These are phyloP conservation scores for Pyrrhura leucotis DNA, from an alignment of 2,797 vertebrate genomes.

Conservation along the genomic window DNA sequence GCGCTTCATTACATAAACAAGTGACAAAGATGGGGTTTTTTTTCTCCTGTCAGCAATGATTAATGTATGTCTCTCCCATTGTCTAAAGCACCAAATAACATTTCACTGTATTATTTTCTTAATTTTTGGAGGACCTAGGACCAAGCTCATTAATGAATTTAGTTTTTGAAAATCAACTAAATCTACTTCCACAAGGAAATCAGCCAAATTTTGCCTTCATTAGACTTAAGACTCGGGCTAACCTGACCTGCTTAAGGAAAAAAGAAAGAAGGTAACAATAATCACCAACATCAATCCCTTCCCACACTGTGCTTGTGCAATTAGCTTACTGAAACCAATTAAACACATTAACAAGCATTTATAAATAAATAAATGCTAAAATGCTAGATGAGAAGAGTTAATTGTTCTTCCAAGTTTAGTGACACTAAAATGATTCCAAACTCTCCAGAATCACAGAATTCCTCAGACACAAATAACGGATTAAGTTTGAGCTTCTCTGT, in stretches of 20 bases:
- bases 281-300: conserved; percentile 24
- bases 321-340: conserved; percentile 50
- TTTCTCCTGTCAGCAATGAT: not conserved
- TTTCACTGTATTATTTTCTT: not conserved
- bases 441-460: not conserved
- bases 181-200: not conserved
- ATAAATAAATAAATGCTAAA: conserved; percentile 34
- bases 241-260: not conserved
- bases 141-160: conserved; percentile 1
- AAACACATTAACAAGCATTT: not conserved
- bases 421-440: not conserved
- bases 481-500: not conserved
- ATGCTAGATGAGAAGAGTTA: conserved; percentile 16
- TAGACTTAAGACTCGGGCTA: not conserved
- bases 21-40: not conserved
- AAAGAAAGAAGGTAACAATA: not conserved
- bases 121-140: not conserved
- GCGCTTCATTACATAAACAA: not conserved
- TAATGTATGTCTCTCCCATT: not conserved
- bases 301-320: not conserved
- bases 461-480: not conserved
- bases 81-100: not conserved
- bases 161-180: conserved; percentile 21
- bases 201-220: conserved; percentile 11
- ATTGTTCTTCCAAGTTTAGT: conserved; percentile 8